phyloP scores from a whole-genome alignment of 2,888 invertebrate genomes.

The Leptopilina myrica region DNA sequence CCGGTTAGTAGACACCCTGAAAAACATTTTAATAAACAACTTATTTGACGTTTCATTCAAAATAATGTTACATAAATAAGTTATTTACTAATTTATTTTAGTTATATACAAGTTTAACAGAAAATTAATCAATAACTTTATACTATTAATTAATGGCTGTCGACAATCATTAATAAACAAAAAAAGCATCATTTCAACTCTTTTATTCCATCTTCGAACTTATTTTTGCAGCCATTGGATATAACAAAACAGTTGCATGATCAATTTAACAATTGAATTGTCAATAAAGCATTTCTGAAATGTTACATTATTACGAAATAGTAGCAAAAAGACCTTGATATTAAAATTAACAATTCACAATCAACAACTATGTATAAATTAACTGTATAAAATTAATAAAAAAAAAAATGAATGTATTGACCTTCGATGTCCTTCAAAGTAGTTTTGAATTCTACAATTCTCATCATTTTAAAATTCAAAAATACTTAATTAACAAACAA shows the following conservation, averaged over 20 bases:
- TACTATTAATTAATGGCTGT: no score
- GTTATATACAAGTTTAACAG: no score
- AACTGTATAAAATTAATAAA: conserved; percentile 5
- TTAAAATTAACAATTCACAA: conserved; percentile 13
- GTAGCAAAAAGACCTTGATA: neutral
- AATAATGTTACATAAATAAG: no score
- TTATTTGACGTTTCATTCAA: no score
- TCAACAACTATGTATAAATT: conserved; percentile 12
- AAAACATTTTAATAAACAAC: no score
- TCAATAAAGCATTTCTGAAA: conserved; percentile 13
- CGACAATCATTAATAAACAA: no score
- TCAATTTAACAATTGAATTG: neutral
- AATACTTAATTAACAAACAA: neutral
- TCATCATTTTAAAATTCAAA: neutral
- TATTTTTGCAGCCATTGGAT: no score
- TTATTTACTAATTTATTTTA: no score
- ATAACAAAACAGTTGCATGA: neutral
- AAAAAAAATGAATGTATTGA: conserved; percentile 50
- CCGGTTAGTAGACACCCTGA: no score
- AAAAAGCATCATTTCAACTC: no score
- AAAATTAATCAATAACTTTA: no score
- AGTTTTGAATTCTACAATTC: neutral
- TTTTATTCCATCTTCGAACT: no score
- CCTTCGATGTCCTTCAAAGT: conserved; percentile 59
- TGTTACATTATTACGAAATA: neutral